Percentiles rank a stretch among this genome's conserved stretches.
phyloP scores from a whole-genome alignment of 2,888 invertebrate species.

The Serrognathus titanus region DNA sequence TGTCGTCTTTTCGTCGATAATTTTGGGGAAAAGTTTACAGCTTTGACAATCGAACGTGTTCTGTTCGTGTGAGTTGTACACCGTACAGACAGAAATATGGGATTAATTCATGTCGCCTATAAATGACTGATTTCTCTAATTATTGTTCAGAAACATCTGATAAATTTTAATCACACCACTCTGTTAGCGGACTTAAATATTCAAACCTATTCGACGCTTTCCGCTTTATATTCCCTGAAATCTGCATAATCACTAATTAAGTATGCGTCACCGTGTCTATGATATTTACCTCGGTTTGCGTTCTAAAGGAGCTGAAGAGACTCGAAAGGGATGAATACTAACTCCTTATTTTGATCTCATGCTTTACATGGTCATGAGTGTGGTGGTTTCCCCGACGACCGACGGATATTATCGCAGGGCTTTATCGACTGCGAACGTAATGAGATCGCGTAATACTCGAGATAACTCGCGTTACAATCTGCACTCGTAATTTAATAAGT shows the following conservation, averaged over 20 bases:
- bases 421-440: background rate
- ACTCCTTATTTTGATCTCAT: background rate
- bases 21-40: no score
- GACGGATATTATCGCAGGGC: background rate
- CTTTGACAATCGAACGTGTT: no score
- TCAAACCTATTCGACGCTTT: slow-evolving; percentile 6
- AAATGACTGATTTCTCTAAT: no score
- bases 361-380: background rate
- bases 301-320: slow-evolving; percentile 2
- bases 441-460: no score
- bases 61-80: no score
- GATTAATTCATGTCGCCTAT: no score
- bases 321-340: background rate
- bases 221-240: slow-evolving; percentile 2
- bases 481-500: no score
- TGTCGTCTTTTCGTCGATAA: no score
- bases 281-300: slow-evolving; percentile 15
- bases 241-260: slow-evolving; percentile 17
- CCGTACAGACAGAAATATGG: no score
- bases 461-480: no score
- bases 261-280: slow-evolving; percentile 15
- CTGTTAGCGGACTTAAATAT: background rate
- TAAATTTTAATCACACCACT: no score
- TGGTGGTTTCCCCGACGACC: slow-evolving; percentile 1
- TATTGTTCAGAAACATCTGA: no score